A percentile compares a stretch with the other conserved stretches of the same genome.
These are phyloP conservation scores for Myiozetetes cayanensis DNA, from an alignment of 2,113 vertebrate species.

Conservation along the genomic window DNA sequence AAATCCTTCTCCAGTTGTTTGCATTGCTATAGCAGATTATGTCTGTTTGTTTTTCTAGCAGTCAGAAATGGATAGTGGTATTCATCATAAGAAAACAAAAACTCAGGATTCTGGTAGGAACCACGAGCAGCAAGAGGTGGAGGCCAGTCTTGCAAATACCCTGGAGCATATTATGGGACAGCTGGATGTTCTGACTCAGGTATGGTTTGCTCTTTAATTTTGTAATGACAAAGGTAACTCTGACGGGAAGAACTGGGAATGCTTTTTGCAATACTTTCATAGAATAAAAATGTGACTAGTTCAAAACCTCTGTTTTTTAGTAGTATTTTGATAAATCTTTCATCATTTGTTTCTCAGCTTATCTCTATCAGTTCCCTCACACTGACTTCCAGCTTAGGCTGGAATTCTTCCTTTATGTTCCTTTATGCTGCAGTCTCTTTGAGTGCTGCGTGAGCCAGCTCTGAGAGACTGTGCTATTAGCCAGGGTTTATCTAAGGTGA, in stretches of 20 bases:
- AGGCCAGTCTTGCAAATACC: slow-evolving; percentile 73
- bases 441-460: neutral
- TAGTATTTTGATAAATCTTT: neutral
- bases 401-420: neutral
- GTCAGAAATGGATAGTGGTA: slow-evolving; percentile 55
- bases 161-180: slow-evolving; percentile 93
- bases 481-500: slow-evolving; percentile 1
- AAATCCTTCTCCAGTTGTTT: neutral
- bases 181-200: slow-evolving; percentile 94
- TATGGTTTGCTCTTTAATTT: slow-evolving; percentile 60
- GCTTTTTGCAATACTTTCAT: neutral
- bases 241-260: neutral
- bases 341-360: neutral
- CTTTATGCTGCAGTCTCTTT: neutral
- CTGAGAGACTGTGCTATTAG: neutral
- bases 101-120: slow-evolving; percentile 54
- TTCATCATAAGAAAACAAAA: slow-evolving; percentile 60
- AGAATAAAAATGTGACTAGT: neutral
- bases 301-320: neutral
- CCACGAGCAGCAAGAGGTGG: slow-evolving; percentile 48
- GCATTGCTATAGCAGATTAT: neutral
- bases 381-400: neutral
- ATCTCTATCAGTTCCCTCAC: rapidly evolving
- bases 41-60: slow-evolving; percentile 47
- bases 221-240: neutral